Evolutionary conservation across 2,113 vertebrate genomes (phyloP), one percentile per base, ranked within the genome.

Genomic region (Varanus komodoensis): DNA sequence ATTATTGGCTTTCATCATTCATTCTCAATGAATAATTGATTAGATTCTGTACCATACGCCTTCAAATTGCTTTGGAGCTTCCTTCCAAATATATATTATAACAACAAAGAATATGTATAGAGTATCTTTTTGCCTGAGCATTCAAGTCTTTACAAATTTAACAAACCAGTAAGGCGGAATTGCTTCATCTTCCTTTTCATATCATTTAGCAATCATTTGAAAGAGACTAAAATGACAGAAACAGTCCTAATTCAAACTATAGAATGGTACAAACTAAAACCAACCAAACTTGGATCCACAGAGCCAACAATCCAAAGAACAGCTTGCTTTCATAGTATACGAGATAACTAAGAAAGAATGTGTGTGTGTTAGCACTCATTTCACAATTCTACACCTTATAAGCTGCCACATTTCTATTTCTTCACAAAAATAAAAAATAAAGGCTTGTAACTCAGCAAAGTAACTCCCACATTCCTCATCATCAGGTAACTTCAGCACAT

Each of bases 11-110:
- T 92, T 89, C 84, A 52, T 89, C 95, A 94, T 86, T 77, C n/a
- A 12, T 34, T 80, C 89, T 94, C 91, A 93, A 96, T 97, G 94
- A 97, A 96, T 97, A 97, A 97, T 96, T 97, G 86, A 97, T 93
- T 86, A 90, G 68, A 4, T 91, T 96, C 95, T 91, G 92, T 95
- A 90, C 82, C 32, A 61, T 64, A 44, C 9, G 86, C 89, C 82
- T 94, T 90, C 77, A 17, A 12, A 91, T 34, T 54, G 91, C 77
- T 93, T 57, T 77, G 83, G 32, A 93, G 90, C 77, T 89, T 86
- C 89, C 78, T 89, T 69, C 0, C 0, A 90, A 50, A 83, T 1
- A 5, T 17, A 92, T 90, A 93, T 48, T 92, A 94, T 79, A 86
- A 94, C 78, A 88, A 80, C 79, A 71, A 64, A 84, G 4, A 84